Evolutionary conservation across 37 sponge, comb jelly and placozoan genomes (phyloP), one percentile per base, ranked within the genome.

Genomic region (Beroe ovata): DNA sequence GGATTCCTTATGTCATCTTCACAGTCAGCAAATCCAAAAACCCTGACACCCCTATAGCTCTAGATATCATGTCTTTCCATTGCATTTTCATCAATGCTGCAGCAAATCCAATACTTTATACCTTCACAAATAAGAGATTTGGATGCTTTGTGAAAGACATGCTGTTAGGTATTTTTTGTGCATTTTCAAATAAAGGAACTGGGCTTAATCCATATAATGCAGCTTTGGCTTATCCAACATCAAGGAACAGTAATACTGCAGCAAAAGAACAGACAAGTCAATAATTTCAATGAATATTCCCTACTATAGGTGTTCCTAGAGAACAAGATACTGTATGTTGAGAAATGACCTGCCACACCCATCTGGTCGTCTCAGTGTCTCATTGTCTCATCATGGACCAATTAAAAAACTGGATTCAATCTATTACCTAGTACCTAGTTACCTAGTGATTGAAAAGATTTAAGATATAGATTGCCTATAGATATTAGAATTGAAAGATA

Each of bases 91-190:
- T 69, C 18, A 69, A 69, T 28, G 4, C 38, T 21, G 11, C 25
- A 36, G 71, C 20, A 25, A 69, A 69, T 69, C 71, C 36, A 19
- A 29, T 29, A 8, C 36, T 69, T 2, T 69, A 69, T 38, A 29
- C 71, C 4, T 8, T 69, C 21, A 69, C 71, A 3, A 69, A 69
- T 25, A 29, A 35, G 20, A 69, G 71, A 28, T 69, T 69, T 69
- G 71, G 38, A 36, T 25, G 36, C 4, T 69, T 36, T 69, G 36
- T 35, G 6, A 29, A 4, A 20, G 21, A 62, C 20, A 6, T 62
- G 19, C 8, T 62, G 63, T n/a, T 4, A 20, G 21, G 63, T 16
- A n/a, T 62, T 4, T 25, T 62, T 62, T 28, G 63, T 23, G 8
- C 54, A 47, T 16, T 47, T 11, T 16, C 54, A 47, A 47, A 16